These are phyloP conservation scores for Erpetoichthys calabaricus DNA, from an alignment of 2,797 vertebrate species.

Conservation along the genomic window DNA sequence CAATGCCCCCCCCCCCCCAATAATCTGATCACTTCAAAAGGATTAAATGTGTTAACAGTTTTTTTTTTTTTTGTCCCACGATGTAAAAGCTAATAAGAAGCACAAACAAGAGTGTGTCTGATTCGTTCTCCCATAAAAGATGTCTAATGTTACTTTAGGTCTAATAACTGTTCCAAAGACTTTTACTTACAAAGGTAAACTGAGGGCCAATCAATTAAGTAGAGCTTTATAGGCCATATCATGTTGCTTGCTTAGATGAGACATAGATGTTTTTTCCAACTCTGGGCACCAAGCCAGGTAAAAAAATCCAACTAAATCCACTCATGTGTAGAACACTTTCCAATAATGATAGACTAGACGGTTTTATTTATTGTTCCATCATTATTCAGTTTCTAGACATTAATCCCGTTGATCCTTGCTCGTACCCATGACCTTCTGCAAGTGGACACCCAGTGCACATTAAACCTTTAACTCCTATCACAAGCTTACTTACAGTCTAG, in stretches of 20 bases:
- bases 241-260: conserved; percentile 35
- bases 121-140: conserved; percentile 29
- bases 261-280: conserved; percentile 15
- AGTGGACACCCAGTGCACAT: background rate
- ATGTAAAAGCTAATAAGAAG: conserved; percentile 1
- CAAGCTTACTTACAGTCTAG: too few relatives aligned
- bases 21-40: too few relatives aligned
- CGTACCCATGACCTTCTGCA: conserved; percentile 1
- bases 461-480: too few relatives aligned
- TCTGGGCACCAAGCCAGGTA: conserved; percentile 25
- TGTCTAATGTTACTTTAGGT: conserved; percentile 38
- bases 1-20: too few relatives aligned
- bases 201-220: conserved; percentile 40
- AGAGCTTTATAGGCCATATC: conserved; percentile 25
- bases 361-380: conserved; percentile 7
- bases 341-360: conserved; percentile 3
- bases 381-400: conserved; percentile 6
- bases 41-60: too few relatives aligned
- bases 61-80: too few relatives aligned
- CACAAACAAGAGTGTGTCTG: conserved; percentile 20
- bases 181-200: conserved; percentile 47
- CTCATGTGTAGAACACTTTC: conserved; percentile 5
- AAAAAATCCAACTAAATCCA: background rate
- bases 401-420: background rate
- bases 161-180: conserved; percentile 37